Conservation (phyloP, 2,797 vertebrate genomes). For the Lerista edwardsae region DNA sequence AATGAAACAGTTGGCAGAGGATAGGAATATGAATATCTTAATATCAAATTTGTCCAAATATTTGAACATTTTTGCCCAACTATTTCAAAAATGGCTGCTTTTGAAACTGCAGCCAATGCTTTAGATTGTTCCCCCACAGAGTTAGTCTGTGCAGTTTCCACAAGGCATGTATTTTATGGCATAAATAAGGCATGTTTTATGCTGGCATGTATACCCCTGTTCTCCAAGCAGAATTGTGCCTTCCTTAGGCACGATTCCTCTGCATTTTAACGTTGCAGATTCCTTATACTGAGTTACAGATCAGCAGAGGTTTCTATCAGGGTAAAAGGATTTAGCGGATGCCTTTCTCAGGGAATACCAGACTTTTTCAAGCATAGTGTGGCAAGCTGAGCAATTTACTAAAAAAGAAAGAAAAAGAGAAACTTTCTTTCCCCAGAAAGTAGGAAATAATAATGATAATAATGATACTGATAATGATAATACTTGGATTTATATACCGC, state of each 20-base stretch:
- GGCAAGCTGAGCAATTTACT: constrained; percentile 68
- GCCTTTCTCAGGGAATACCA: constrained; percentile 63
- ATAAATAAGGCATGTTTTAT: constrained; percentile 57
- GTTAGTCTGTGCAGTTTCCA: constrained; percentile 60
- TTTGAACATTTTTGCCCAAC: background rate
- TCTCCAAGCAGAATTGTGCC: constrained; percentile 72
- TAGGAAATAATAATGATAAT: too few species aligned
- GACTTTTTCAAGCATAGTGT: constrained; percentile 52
- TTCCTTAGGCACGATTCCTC: constrained; percentile 64
- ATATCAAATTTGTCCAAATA: background rate
- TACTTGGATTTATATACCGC: too few species aligned
- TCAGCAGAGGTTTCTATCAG: constrained; percentile 68
- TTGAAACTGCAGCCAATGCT: constrained; percentile 34
- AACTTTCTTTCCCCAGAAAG: too few species aligned
- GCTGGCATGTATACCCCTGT: constrained; percentile 60
- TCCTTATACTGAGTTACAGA: constrained; percentile 62
- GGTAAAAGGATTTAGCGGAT: constrained; percentile 61
- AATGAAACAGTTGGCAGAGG: background rate
- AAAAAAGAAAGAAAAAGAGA: constrained; percentile 69
- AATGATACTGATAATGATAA: too few species aligned
- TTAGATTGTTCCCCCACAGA: constrained; percentile 44
- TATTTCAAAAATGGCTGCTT: constrained; percentile 31
- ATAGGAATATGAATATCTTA: background rate
- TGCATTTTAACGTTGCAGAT: constrained; percentile 72
- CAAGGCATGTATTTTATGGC: too few species aligned